phyloP scores from a whole-genome alignment of 37 sponge, comb jelly and placozoan genomes.

The Ianthella basta region DNA sequence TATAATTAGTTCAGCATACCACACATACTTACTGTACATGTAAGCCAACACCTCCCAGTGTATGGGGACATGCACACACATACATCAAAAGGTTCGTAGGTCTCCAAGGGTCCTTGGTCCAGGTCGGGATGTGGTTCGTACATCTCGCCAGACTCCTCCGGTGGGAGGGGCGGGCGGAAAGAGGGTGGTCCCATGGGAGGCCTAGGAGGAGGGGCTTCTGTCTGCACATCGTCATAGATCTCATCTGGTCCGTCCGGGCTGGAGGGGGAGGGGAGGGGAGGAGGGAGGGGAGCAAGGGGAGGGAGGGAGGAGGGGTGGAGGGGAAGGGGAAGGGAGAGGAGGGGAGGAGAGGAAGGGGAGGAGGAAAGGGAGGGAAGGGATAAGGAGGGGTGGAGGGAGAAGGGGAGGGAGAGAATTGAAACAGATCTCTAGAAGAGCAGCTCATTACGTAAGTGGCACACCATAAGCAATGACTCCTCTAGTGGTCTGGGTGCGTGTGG shows the following conservation, averaged over 20 bases:
- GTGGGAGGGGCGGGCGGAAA: conserved; percentile 30
- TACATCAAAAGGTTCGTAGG: conserved; percentile 49
- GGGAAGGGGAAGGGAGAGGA: background rate
- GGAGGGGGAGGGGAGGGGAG: background rate
- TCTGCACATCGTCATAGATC: conserved; percentile 23
- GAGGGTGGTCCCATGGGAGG: conserved; percentile 8
- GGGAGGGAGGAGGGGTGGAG: too few species aligned
- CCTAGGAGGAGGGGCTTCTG: background rate
- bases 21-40: too few species aligned
- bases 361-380: background rate
- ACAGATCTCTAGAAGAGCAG: too few species aligned
- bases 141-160: background rate
- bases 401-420: too few species aligned
- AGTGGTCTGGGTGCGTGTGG: too few species aligned
- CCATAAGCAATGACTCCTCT: too few species aligned
- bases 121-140: conserved; percentile 39
- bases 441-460: too few species aligned
- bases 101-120: conserved; percentile 45
- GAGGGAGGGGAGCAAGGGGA: background rate
- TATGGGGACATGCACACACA: too few species aligned
- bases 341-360: background rate
- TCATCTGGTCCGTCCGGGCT: conserved; percentile 19
- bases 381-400: too few species aligned
- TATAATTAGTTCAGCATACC: too few species aligned
- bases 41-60: too few species aligned